Percentiles rank a stretch among this genome's conserved stretches.
Conservation (phyloP, 2,888 invertebrate genomes). For the Callinectes sapidus region DNA sequence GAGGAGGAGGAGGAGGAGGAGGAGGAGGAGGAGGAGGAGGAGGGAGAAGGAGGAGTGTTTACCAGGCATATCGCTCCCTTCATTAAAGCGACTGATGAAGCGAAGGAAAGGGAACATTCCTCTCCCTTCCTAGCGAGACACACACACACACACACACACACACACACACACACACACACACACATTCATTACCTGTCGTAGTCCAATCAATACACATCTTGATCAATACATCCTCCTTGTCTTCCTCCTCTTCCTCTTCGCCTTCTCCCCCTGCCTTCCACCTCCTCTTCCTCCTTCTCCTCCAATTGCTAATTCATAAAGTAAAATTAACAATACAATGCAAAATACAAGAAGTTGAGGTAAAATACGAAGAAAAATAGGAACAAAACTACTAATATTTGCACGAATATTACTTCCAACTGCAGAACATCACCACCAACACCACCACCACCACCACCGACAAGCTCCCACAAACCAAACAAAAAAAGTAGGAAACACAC, state of each 20-base stretch:
- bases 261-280: not conserved
- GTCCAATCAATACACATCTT: not conserved
- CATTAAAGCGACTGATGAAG: constrained; percentile 26
- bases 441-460: not conserved
- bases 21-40: not conserved
- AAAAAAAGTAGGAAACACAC: not conserved
- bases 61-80: constrained; percentile 25
- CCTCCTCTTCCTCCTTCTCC: not conserved
- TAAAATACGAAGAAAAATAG: not conserved
- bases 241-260: not conserved
- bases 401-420: no score
- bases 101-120: not conserved
- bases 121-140: not conserved
- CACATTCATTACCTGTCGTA: not conserved
- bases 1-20: not conserved
- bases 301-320: not conserved
- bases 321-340: not conserved
- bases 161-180: constrained; percentile 33
- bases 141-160: constrained; percentile 26
- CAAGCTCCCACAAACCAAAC: not conserved
- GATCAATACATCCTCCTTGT: not conserved
- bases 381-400: not conserved
- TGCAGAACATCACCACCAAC: not conserved
- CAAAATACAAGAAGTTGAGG: not conserved
- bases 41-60: constrained; percentile 3